These are phyloP conservation scores for Nematostella vectensis DNA, from an alignment of 92 coral and sea anemone genomes.

Conservation along the genomic window DNA sequence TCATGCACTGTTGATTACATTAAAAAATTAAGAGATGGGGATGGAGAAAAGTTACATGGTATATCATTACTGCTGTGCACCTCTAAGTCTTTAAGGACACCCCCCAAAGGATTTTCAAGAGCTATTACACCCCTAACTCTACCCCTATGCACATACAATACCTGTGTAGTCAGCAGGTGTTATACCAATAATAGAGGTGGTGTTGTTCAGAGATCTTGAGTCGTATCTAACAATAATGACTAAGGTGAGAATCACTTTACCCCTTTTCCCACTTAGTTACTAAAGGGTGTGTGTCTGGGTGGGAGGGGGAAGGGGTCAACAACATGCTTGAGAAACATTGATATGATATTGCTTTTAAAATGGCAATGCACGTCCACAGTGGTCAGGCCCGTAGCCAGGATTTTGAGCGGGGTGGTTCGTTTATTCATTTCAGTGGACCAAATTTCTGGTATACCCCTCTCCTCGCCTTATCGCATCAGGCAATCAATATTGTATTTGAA, in stretches of 20 bases:
- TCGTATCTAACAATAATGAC: slow-evolving; percentile 29
- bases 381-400: too few species aligned
- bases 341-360: too few species aligned
- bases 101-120: too few species aligned
- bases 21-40: background rate
- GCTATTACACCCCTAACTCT: background rate
- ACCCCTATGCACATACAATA: background rate
- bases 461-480: slow-evolving; percentile 13
- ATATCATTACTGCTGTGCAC: background rate
- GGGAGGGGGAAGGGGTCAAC: too few species aligned
- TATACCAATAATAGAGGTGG: slow-evolving; percentile 55
- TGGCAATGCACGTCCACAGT: too few species aligned
- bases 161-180: slow-evolving; percentile 29
- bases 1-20: background rate
- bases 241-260: too few species aligned
- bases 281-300: too few species aligned
- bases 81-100: background rate
- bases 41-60: background rate
- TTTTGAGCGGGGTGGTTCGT: background rate
- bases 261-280: too few species aligned
- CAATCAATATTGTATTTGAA: too few species aligned
- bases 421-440: slow-evolving; percentile 55
- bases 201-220: slow-evolving; percentile 40
- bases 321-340: too few species aligned
- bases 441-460: slow-evolving; percentile 35